Base-by-base conservation (phyloP, 2,888 invertebrate genomes). In the Cactoblastis cactorum region DNA sequence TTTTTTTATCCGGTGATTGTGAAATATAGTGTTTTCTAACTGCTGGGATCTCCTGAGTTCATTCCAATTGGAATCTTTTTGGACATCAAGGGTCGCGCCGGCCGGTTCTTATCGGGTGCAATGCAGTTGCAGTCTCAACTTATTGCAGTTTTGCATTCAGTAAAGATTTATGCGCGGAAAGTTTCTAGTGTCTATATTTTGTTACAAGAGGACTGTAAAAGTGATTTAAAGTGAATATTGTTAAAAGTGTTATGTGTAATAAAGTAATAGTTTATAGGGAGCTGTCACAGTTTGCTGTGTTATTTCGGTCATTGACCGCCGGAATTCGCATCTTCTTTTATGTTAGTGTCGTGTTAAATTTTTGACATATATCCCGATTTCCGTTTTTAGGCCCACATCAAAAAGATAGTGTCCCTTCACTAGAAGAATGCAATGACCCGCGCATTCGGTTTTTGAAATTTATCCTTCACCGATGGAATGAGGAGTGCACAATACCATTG, bases 231-330 rank as follows among this genome's bases (percentile, higher is more conserved):
- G 86, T 88, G 88, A 72, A 74, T 76, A 77, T 70, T 55, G 62
- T 67, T 72, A 59, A 76, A 83, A 84, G 84, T 87, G 85, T 71
- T 74, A 69, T 79, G 80, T 82, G 76, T 73, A 77, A 73, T 71
- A 78, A 80, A 81, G 76, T 73, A 77, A 73, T 71, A 78, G 77
- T 81, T 80, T 80, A 57, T 74, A 77, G 67, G 71, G 74, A 77
- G 76, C 77, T 79, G 81, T 80, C 80, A 82, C 71, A 78, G 75
- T 86, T 82, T 71, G 70, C 77, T 80, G 86, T 87, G 83, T 86
- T 83, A 86, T 83, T 90, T 86, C 90, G 90, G 90, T 90, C 90
- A 90, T 83, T 90, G 90, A 90, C 90, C 90, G 89, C 80, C 73
- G 79, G 82, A 81, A 81, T 86, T 88, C 77, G 80, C 83, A 86